Percentiles rank a stretch among this genome's conserved stretches.
Conservation (phyloP, 2,797 vertebrate genomes). For the Notolabrus celidotus region DNA sequence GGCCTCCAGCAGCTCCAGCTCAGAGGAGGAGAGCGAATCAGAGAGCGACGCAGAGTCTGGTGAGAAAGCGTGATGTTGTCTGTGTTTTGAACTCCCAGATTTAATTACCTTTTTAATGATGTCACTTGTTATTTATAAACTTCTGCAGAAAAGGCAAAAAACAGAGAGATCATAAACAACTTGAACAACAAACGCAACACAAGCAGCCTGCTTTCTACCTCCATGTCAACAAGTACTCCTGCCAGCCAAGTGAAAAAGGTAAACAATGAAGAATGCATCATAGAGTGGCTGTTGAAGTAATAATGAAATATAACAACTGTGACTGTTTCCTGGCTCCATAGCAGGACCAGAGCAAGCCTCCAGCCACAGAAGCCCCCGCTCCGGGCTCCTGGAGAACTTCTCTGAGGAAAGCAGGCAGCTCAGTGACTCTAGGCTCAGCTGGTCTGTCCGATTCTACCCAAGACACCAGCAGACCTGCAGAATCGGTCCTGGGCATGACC, state of each 20-base stretch:
- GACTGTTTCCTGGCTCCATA: background rate
- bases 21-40: constrained; percentile 88
- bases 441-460: constrained; percentile 77
- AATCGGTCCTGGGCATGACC: constrained; percentile 80
- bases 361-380: constrained; percentile 71
- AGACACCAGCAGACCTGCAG: constrained; percentile 73
- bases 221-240: constrained; percentile 71
- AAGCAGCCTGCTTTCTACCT: constrained; percentile 76
- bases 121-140: background rate
- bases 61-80: constrained; percentile 44
- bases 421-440: constrained; percentile 83
- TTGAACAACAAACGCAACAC: constrained; percentile 89
- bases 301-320: background rate
- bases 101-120: background rate
- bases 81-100: background rate
- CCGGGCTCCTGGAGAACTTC: constrained; percentile 87
- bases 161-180: constrained; percentile 90
- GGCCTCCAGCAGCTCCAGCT: constrained; percentile 89
- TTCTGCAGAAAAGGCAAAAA: constrained; percentile 87
- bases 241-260: constrained; percentile 85
- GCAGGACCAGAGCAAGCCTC: constrained; percentile 78
- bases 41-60: constrained; percentile 88
- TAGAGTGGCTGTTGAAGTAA: background rate
- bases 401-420: constrained; percentile 88
- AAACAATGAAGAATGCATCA: background rate